A percentile compares a stretch with the other conserved stretches of the same genome.
Evolutionary conservation across 2,797 vertebrate species (phyloP).

Genomic region (Malurus splendens): DNA sequence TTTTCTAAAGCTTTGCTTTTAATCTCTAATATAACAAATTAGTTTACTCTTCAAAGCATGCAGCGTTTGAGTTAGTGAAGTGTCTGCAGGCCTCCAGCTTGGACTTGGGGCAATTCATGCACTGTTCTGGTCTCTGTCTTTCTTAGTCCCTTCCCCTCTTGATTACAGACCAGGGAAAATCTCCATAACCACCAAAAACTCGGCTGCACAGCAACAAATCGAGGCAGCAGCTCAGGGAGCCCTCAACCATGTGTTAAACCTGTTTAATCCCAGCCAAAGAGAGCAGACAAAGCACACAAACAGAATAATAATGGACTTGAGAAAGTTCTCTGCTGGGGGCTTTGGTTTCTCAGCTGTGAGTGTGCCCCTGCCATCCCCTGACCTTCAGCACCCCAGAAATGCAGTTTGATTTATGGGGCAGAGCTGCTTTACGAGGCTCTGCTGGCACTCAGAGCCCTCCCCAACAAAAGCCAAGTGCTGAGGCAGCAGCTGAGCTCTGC

Average conservation of each 20-base stretch:
- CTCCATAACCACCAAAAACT: background rate
- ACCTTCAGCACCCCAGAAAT: slow-evolving; percentile 19
- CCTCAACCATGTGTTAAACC: background rate
- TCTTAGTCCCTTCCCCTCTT: background rate
- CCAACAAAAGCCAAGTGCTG: background rate
- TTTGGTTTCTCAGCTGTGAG: background rate
- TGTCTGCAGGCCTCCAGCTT: background rate
- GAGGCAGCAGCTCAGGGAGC: background rate
- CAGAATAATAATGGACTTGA: background rate
- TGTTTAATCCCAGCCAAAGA: background rate
- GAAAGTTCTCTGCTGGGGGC: slow-evolving; percentile 1
- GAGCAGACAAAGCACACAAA: background rate
- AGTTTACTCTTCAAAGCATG: background rate
- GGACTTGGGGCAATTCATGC: background rate
- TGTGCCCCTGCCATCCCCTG: background rate
- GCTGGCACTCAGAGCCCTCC: background rate
- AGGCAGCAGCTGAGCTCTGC: slow-evolving; percentile 3
- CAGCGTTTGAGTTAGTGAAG: slow-evolving; percentile 1
- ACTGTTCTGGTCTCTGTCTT: background rate
- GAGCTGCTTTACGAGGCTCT: background rate
- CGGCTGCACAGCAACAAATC: background rate
- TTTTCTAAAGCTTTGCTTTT: background rate
- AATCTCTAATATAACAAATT: background rate
- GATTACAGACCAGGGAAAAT: background rate
- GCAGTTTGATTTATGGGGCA: background rate